Base-by-base conservation (phyloP, 1,140 invertebrate genomes). In the Aricia agestis region DNA sequence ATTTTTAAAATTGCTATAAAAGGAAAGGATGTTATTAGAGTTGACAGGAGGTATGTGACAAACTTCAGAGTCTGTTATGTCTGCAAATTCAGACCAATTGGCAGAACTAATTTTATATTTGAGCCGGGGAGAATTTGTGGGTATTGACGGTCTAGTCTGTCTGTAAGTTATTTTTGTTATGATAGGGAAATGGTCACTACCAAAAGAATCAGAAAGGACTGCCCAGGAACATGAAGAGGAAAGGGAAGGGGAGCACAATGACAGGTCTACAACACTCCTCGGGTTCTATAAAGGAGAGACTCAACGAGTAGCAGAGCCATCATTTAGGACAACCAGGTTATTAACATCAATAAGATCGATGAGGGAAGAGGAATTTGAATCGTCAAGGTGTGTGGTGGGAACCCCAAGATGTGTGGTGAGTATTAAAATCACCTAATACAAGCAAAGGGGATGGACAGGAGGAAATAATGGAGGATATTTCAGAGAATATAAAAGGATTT, bases 391-490 rank as follows among this genome's bases (percentile, higher is more conserved):
- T n/a, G n/a, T n/a, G 25, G 36, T 70, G 36, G 11, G 72, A 73
- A 36, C 72, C 69, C 74, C 74, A 73, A 9, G 36, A 31, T n/a
- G 41, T 61, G 41, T 73, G 72, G 19, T 76, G 72, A 1, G n/a
- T 15, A 42, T 76, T 76, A 31, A 73, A 76, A 36, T 73, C 72
- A 3, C 74, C 72, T 10, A 73, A 4, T 13, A 71, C 18, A 15
- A 71, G 1, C 25, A 73, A 36, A 52, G 72, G 71, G 36, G 25
- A 19, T 13, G 70, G 65, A 17, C 36, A 1, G 36, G 65, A 52
- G n/a, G 69, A 71, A 6, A 66, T 17, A 6, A 71, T 57, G 17
- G n/a, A 18, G 9, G 18, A n/a, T 5, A 71, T 11, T 10, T 71
- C 63, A 36, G 70, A 7, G 17, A 71, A 31, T 5, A 71, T 13